A percentile compares a stretch with the other conserved stretches of the same genome.
Evolutionary conservation across 2,888 invertebrate genomes (phyloP).

Genomic region (Hedya salicella): DNA sequence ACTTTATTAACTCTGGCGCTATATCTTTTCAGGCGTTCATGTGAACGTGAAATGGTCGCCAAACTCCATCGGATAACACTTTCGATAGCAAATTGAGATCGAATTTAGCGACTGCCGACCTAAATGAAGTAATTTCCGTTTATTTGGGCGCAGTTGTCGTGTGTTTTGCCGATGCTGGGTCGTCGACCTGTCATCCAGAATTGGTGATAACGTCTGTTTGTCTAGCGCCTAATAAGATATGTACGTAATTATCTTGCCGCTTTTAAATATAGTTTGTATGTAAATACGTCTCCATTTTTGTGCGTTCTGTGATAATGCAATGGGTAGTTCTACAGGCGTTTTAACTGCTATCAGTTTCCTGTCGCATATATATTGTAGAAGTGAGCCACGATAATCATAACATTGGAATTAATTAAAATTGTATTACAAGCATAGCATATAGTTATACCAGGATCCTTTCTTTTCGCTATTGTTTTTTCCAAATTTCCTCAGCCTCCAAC

Average conservation of each 20-base stretch:
- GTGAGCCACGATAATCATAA: too few species aligned
- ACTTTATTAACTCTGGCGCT: too few species aligned
- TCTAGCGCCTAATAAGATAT: slow-evolving; percentile 39
- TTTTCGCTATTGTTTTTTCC: too few species aligned
- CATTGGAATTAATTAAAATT: too few species aligned
- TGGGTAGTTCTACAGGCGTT: too few species aligned
- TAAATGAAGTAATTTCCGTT: slow-evolving; percentile 30
- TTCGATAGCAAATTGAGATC: neutral
- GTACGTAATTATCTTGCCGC: slow-evolving; percentile 17
- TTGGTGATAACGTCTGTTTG: slow-evolving; percentile 40
- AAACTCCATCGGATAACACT: neutral
- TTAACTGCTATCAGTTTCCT: too few species aligned
- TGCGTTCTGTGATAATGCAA: too few species aligned
- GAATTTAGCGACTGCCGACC: slow-evolving; percentile 25
- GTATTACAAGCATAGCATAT: too few species aligned
- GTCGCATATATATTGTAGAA: neutral
- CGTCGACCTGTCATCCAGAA: slow-evolving; percentile 37
- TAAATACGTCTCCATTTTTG: neutral
- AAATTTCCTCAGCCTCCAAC: too few species aligned
- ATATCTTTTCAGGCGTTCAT: too few species aligned
- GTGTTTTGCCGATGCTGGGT: slow-evolving; percentile 36
- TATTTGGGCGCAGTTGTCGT: slow-evolving; percentile 31
- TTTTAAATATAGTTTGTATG: slow-evolving; percentile 6
- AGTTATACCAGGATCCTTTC: too few species aligned
- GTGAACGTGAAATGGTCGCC: neutral